Evolutionary conservation across 1,140 invertebrate species (phyloP).

Genomic region (Drosophila suzukii): DNA sequence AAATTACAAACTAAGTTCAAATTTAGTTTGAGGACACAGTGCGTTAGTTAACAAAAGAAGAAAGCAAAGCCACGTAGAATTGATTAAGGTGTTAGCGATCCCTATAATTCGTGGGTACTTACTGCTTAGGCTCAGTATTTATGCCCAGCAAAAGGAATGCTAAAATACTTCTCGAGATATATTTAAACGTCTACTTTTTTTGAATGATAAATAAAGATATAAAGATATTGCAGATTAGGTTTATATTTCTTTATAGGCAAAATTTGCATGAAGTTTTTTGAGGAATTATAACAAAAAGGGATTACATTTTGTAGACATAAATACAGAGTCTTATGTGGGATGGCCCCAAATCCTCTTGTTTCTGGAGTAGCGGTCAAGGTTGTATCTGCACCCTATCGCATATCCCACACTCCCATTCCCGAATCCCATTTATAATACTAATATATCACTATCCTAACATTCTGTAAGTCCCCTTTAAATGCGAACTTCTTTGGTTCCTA

Average conservation of each 20-base stretch:
- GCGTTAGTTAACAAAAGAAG: slow-evolving; percentile 28
- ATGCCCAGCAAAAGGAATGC: background rate
- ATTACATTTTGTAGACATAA: background rate
- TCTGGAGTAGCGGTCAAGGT: background rate
- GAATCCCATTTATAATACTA: background rate
- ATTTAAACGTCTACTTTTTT: background rate
- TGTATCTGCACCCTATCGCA: background rate
- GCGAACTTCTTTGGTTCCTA: slow-evolving; percentile 23
- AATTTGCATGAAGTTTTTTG: background rate
- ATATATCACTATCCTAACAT: background rate
- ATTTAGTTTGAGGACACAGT: slow-evolving; percentile 24
- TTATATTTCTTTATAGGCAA: too few relatives aligned
- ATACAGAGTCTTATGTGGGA: background rate
- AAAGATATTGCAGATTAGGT: background rate
- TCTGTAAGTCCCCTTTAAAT: background rate
- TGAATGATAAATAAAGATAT: background rate
- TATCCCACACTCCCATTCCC: background rate
- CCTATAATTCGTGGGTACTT: background rate
- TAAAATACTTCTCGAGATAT: background rate
- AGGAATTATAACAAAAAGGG: background rate
- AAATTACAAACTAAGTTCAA: slow-evolving; percentile 1
- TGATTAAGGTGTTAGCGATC: slow-evolving; percentile 33
- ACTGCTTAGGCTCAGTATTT: background rate
- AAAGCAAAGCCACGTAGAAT: slow-evolving; percentile 43
- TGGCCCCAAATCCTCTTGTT: background rate